phyloP scores from a whole-genome alignment of 23 tunicate species.

The Trididemnum clinides region DNA sequence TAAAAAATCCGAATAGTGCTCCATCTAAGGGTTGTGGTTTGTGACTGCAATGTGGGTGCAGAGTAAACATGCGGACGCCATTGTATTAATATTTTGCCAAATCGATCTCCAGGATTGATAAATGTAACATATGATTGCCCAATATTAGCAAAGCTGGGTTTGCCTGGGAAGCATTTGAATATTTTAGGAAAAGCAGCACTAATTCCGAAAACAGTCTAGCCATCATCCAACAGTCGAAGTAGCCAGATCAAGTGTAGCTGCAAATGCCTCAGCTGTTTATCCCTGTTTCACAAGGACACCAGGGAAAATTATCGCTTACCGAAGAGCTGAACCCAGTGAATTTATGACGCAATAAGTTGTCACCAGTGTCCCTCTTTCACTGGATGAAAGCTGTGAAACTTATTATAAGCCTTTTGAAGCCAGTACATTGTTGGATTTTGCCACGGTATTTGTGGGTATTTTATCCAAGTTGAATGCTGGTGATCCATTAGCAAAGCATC shows the following conservation, averaged over 20 bases:
- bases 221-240: constrained; percentile 10
- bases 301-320: constrained; percentile 20
- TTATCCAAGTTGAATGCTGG: constrained; percentile 29
- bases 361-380: constrained; percentile 27
- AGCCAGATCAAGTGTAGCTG: constrained; percentile 5
- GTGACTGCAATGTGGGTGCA: constrained; percentile 41
- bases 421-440: not conserved
- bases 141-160: constrained; percentile 13
- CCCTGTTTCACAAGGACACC: not conserved
- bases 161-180: not conserved
- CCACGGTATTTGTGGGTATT: constrained; percentile 24
- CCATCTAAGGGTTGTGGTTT: constrained; percentile 43
- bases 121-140: constrained; percentile 15
- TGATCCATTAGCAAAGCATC: not conserved
- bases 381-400: constrained; percentile 14
- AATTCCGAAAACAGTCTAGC: constrained; percentile 14
- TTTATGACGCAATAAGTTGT: constrained; percentile 32
- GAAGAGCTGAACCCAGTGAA: constrained; percentile 19
- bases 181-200: not conserved
- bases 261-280: not conserved
- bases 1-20: constrained; percentile 35
- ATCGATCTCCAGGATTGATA: constrained; percentile 16
- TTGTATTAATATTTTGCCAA: not conserved
- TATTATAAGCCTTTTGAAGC: constrained; percentile 32
- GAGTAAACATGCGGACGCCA: constrained; percentile 18